Conservation (phyloP, 2,888 invertebrate species). For the Agrypnus murinus region DNA sequence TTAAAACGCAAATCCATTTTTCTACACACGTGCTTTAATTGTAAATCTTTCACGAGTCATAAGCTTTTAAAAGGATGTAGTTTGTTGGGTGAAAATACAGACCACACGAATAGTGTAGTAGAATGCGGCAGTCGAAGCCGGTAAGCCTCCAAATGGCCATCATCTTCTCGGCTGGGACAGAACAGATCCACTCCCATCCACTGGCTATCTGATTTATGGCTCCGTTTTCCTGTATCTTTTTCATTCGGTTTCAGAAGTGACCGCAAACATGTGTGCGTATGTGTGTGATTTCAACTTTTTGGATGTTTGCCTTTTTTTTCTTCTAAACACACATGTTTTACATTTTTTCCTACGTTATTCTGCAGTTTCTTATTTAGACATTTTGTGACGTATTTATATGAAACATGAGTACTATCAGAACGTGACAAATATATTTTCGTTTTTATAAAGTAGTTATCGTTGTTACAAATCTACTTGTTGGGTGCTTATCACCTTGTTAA, state of each 20-base stretch:
- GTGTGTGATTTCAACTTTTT: conserved; percentile 25
- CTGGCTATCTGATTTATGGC: conserved; percentile 65
- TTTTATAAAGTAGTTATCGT: conserved; percentile 7
- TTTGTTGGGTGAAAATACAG: conserved; percentile 43
- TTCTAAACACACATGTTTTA: conserved; percentile 1
- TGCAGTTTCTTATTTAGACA: conserved; percentile 2
- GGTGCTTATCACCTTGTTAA: conserved; percentile 43
- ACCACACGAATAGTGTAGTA: conserved; percentile 40
- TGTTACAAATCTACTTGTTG: conserved; percentile 41
- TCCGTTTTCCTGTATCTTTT: conserved; percentile 54
- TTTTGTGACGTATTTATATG: not conserved
- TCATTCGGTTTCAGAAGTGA: conserved; percentile 44
- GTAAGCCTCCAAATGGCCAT: conserved; percentile 68
- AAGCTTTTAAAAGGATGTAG: conserved; percentile 24
- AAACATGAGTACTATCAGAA: no score
- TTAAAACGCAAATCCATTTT: not conserved
- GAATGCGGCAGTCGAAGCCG: conserved; percentile 54
- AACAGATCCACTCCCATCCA: conserved; percentile 63
- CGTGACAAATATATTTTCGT: conserved; percentile 5
- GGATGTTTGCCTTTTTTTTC: conserved; percentile 16
- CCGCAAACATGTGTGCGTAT: conserved; percentile 37
- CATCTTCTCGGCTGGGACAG: conserved; percentile 64
- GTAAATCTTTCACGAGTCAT: conserved; percentile 2
- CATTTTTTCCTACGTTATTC: not conserved
- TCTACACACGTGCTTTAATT: conserved; percentile 5